Evolutionary conservation across 2,113 vertebrate species (phyloP), one percentile per base, ranked within the genome.

Genomic region (Girardinichthys multiradiatus): DNA sequence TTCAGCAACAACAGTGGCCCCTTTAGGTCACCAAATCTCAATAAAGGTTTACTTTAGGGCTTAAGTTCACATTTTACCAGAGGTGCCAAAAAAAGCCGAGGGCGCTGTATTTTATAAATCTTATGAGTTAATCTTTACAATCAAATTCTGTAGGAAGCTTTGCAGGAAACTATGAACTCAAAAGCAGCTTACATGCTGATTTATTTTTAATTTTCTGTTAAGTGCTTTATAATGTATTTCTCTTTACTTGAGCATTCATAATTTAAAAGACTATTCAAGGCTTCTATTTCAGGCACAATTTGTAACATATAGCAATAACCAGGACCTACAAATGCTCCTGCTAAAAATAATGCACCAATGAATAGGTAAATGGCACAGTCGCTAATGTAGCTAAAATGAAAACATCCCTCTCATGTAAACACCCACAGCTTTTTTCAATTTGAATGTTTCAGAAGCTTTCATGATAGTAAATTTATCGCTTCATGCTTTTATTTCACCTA

Each of bases 391-490:
- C 37, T 62, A 30, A 35, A 19, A 42, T 60, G 24, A 68, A 74
- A 72, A 24, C 3, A 62, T 45, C 14, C 51, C 30, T 68, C 1
- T 24, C 27, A 54, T 70, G 57, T 17, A 57, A 29, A 59, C 72
- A 21, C 66, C 24, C 59, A 65, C 59, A 57, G 63, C 30, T 21
- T 54, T 28, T 21, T 71, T n/a, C 60, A 71, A 74, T 51, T 27
- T 1, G 5, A 74, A 68, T 64, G 58, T 70, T 67, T 62, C 64
- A 54, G 62, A 63, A 10, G 37, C 61, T 81, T 68, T 64, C 35
- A 74, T 42, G 80, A 26, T n/a, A 57, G 76, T 76, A 82, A 77
- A 76, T 84, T 45, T 57, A 60, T 33, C 30, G 21, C 39, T 57
- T 24, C 17, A 37, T 73, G 57, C 15, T n/a, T 79, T 83, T 81